Conservation (phyloP, 2,113 vertebrate species). For the Helogale parvula region DNA sequence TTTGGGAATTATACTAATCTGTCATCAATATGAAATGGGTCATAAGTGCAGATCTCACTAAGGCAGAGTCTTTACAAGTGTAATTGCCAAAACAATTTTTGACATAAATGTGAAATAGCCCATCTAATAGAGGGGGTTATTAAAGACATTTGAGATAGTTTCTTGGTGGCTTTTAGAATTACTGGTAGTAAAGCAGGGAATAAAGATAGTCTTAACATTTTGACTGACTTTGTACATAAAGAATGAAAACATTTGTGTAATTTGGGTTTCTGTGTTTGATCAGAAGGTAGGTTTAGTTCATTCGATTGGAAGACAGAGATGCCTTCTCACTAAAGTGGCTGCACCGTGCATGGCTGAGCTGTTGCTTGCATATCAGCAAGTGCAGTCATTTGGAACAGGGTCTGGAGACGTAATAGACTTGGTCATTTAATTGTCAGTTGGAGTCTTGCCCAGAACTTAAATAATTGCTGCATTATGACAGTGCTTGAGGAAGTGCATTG, state of each 20-base stretch:
- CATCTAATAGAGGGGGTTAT: background rate
- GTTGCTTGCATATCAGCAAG: background rate
- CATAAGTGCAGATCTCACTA: background rate
- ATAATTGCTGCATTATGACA: background rate
- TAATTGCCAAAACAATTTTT: background rate
- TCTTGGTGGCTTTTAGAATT: conserved; percentile 36
- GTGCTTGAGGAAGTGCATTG: background rate
- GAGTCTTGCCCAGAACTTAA: background rate
- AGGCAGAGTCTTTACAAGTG: background rate
- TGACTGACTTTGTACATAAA: conserved; percentile 8
- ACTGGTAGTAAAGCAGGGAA: background rate
- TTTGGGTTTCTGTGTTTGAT: background rate
- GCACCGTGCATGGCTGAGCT: background rate
- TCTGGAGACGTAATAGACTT: background rate
- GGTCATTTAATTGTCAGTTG: background rate
- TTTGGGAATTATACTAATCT: background rate
- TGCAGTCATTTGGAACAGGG: background rate
- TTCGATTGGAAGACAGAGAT: background rate
- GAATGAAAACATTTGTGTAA: background rate
- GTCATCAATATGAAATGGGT: background rate
- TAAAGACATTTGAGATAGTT: conserved; percentile 1
- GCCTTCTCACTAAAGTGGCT: background rate
- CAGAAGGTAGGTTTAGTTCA: background rate
- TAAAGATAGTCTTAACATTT: background rate
- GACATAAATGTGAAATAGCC: background rate